These are phyloP conservation scores for Hydrotaea diabolus DNA, from an alignment of 2,888 invertebrate genomes.

Conservation along the genomic window DNA sequence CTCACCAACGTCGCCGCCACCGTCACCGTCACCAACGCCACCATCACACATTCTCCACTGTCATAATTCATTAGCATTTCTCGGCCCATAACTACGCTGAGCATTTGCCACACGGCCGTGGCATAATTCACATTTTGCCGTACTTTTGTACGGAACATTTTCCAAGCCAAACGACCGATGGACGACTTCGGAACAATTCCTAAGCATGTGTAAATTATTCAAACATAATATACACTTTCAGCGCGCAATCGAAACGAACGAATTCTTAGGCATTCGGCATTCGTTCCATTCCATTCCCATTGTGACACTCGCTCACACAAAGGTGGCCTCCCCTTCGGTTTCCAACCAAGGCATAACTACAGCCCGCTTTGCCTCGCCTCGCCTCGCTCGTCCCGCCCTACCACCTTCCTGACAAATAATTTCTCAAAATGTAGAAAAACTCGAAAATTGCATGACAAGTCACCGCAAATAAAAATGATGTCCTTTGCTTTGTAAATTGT, in stretches of 20 bases:
- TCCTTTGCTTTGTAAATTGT: slow-evolving; percentile 50
- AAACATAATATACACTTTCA: slow-evolving; percentile 66
- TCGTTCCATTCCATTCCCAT: neutral
- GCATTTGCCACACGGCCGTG: slow-evolving; percentile 20
- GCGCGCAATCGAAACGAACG: slow-evolving; percentile 58
- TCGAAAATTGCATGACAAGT: slow-evolving; percentile 62
- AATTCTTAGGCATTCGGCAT: slow-evolving; percentile 38
- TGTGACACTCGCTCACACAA: slow-evolving; percentile 24
- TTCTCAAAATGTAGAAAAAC: slow-evolving; percentile 26
- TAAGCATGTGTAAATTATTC: slow-evolving; percentile 69
- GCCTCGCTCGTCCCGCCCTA: slow-evolving; percentile 35
- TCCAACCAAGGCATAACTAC: no score
- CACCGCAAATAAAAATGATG: slow-evolving; percentile 66
- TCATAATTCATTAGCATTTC: slow-evolving; percentile 36
- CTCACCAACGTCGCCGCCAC: slow-evolving; percentile 42
- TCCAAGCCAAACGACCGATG: neutral
- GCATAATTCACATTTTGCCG: slow-evolving; percentile 10
- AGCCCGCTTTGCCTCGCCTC: no score
- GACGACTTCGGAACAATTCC: slow-evolving; percentile 46
- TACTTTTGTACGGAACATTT: neutral
- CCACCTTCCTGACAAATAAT: slow-evolving; percentile 41
- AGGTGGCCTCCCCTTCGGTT: neutral
- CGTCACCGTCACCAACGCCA: neutral
- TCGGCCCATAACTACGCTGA: slow-evolving; percentile 44
- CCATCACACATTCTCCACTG: neutral